Base-by-base conservation (phyloP, 2,797 vertebrate species). In the Sebastes cheni region DNA sequence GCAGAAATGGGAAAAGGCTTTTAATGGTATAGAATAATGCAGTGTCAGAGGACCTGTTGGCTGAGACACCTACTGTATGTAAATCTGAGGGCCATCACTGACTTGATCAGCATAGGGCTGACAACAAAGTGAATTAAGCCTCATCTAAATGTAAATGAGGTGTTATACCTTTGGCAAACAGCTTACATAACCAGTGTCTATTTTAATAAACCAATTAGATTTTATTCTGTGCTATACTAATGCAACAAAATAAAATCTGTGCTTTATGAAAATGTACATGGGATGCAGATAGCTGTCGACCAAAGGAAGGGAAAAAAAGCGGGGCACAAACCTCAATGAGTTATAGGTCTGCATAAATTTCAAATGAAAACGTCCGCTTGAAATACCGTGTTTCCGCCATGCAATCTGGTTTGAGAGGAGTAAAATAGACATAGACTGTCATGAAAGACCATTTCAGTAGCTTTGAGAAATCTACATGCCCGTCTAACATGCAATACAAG, bases 61-160 rank as follows among this genome's bases (percentile, higher is more conserved):
- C 86, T 86, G 82, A 90, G 88, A 89, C 81, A 89, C 88, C 82
- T 89, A 84, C 80, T 83, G 72, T 88, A 89, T 89, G 80, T 89
- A 92, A 93, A 93, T 90, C 89, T 90, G 86, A 86, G 62, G 82
- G 68, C 83, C 85, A 94, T 91, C 90, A 92, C 92, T 88, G 86
- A 86, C 85, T 90, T 92, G 88, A 94, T 95, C 92, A 95, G 91
- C 91, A 94, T 77, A 91, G 77, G 83, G 83, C 88, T 94, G 94
- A 94, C 91, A 93, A 93, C 87, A 92, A 94, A 92, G 87, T 92
- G 91, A 94, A 93, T 94, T 94, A 92, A 90, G 91, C 89, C 91
- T 95, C 91, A 96, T 96, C 94, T 96, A 96, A 95, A 95, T 95
- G 95, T 94, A 95, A 95, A 96, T 95, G 65, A 93, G 93, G 77